These are phyloP conservation scores for Chelonia mydas DNA, from an alignment of 2,797 vertebrate genomes.

Conservation along the genomic window DNA sequence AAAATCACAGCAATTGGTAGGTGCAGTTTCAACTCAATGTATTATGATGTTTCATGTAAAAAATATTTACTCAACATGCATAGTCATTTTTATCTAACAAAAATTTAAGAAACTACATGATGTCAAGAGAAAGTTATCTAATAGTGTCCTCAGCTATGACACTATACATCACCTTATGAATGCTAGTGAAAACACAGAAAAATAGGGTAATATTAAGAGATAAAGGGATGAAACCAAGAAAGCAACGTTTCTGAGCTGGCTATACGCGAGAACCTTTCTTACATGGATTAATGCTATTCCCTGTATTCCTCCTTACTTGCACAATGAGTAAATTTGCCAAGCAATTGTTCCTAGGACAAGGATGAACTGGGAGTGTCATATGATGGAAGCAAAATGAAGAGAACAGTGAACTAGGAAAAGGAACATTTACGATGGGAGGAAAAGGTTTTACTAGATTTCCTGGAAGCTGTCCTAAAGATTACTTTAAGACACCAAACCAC, in stretches of 20 bases:
- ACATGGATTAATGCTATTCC: neutral
- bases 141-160: neutral
- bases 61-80: neutral
- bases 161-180: neutral
- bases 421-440: neutral
- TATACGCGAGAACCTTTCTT: neutral
- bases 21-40: neutral
- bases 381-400: neutral
- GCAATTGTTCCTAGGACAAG: slow-evolving; percentile 6
- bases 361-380: neutral
- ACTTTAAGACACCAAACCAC: neutral
- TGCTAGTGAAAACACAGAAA: neutral
- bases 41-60: neutral
- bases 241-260: neutral
- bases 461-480: neutral
- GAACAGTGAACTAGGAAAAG: neutral
- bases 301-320: neutral
- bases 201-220: neutral
- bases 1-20: accelerated
- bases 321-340: neutral
- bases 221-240: neutral
- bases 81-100: neutral
- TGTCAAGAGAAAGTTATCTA: neutral
- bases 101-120: neutral
- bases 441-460: neutral